phyloP scores from a whole-genome alignment of 2,113 vertebrate genomes.

The Ovis canadensis region DNA sequence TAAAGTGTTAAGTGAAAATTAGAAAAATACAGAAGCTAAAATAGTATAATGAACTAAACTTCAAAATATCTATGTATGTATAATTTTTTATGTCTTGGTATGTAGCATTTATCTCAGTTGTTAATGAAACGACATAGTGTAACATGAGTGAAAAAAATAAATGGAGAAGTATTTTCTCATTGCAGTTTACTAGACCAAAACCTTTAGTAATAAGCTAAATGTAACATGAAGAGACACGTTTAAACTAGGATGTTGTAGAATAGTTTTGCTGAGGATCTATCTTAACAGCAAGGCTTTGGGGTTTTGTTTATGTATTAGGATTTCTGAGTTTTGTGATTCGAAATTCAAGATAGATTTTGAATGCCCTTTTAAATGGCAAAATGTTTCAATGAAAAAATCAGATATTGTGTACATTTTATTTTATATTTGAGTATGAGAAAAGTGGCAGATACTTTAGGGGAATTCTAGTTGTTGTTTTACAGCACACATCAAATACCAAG shows the following conservation, averaged over 20 bases:
- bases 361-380: slow-evolving; percentile 41
- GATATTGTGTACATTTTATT: slow-evolving; percentile 36
- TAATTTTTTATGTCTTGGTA: slow-evolving; percentile 46
- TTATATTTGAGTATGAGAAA: slow-evolving; percentile 45
- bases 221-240: slow-evolving; percentile 29
- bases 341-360: slow-evolving; percentile 64
- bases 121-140: slow-evolving; percentile 49
- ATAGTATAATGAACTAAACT: slow-evolving; percentile 65
- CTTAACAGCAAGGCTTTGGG: neutral
- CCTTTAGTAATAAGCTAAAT: slow-evolving; percentile 42
- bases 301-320: slow-evolving; percentile 38
- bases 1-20: slow-evolving; percentile 66
- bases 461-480: slow-evolving; percentile 62
- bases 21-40: slow-evolving; percentile 67
- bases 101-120: slow-evolving; percentile 45
- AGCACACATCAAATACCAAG: slow-evolving; percentile 40
- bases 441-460: slow-evolving; percentile 55
- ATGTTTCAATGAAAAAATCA: slow-evolving; percentile 47
- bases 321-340: slow-evolving; percentile 56
- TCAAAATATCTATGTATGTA: slow-evolving; percentile 45
- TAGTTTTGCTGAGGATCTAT: slow-evolving; percentile 21
- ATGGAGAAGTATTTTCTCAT: slow-evolving; percentile 53
- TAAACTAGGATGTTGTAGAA: slow-evolving; percentile 60
- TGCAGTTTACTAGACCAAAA: slow-evolving; percentile 60
- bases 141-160: slow-evolving; percentile 57